Conservation (phyloP, 2,888 invertebrate species). For the Pseudoips prasinana region DNA sequence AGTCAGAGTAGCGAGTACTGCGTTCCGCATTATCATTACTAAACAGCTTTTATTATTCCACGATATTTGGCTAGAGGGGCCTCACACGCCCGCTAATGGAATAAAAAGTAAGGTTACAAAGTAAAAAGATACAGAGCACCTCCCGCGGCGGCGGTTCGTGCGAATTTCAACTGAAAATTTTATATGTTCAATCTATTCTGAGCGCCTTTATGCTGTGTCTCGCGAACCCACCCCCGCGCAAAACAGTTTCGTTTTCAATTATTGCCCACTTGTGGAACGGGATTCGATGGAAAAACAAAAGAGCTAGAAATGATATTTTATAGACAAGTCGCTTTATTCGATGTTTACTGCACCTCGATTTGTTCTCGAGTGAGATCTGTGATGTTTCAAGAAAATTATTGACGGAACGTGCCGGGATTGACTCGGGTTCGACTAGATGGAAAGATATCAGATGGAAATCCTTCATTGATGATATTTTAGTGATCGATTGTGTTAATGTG, state of each 20-base stretch:
- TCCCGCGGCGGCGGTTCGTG: conserved; percentile 76
- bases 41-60: conserved; percentile 81
- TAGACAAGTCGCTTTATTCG: conserved; percentile 74
- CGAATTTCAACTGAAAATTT: conserved; percentile 81
- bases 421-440: conserved; percentile 48
- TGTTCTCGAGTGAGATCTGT: conserved; percentile 72
- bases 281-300: conserved; percentile 76
- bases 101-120: conserved; percentile 82
- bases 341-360: conserved; percentile 78
- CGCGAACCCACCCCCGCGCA: conserved; percentile 70
- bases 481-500: conserved; percentile 52
- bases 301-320: conserved; percentile 79
- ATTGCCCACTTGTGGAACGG: conserved; percentile 81
- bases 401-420: conserved; percentile 74
- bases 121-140: conserved; percentile 79
- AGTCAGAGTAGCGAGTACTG: conserved; percentile 58
- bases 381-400: conserved; percentile 78
- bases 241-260: conserved; percentile 81
- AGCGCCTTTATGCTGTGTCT: conserved; percentile 79
- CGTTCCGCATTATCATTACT: conserved; percentile 77
- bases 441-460: conserved; percentile 48
- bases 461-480: conserved; percentile 41
- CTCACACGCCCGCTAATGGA: conserved; percentile 79
- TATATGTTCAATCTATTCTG: conserved; percentile 81
- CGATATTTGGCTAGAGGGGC: conserved; percentile 79